Conservation (phyloP, 2,888 invertebrate species). For the Nemapogon koenigi region DNA sequence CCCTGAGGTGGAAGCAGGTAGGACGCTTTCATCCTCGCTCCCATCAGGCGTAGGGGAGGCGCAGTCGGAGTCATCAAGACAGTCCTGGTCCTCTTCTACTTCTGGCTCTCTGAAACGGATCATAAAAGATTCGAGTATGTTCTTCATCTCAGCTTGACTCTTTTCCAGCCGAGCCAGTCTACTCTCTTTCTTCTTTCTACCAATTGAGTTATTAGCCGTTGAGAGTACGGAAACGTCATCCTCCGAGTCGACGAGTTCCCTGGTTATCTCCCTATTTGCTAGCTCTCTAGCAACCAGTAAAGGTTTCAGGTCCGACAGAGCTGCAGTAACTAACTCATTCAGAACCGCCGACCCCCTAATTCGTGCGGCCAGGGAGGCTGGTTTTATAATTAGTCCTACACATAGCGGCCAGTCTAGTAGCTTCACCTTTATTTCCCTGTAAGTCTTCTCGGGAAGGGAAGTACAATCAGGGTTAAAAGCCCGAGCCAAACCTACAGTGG, state of each 20-base stretch:
- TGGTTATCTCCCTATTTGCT: constrained; percentile 9
- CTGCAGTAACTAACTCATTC: constrained; percentile 15
- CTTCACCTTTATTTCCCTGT: constrained; percentile 18
- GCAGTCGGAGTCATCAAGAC: too few species aligned
- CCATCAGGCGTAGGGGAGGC: too few species aligned
- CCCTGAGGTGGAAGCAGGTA: not conserved
- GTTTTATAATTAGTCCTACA: constrained; percentile 17
- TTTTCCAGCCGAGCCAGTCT: not conserved
- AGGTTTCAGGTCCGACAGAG: constrained; percentile 17
- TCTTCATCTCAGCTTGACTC: not conserved
- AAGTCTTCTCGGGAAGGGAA: constrained; percentile 20
- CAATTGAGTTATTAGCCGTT: not conserved
- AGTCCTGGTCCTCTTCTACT: too few species aligned
- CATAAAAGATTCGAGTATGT: not conserved
- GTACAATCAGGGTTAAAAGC: constrained; percentile 22
- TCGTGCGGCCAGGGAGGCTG: constrained; percentile 16
- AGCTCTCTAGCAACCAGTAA: constrained; percentile 14
- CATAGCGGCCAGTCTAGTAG: constrained; percentile 21
- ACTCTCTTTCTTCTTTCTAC: constrained; percentile 2
- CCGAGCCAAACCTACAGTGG: constrained; percentile 17
- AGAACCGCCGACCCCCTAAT: constrained; percentile 17
- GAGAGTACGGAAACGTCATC: not conserved
- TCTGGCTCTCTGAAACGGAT: too few species aligned
- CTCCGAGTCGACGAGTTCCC: not conserved
- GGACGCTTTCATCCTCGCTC: too few species aligned